phyloP scores from a whole-genome alignment of 2,888 invertebrate genomes.

The Branchellion lobata region DNA sequence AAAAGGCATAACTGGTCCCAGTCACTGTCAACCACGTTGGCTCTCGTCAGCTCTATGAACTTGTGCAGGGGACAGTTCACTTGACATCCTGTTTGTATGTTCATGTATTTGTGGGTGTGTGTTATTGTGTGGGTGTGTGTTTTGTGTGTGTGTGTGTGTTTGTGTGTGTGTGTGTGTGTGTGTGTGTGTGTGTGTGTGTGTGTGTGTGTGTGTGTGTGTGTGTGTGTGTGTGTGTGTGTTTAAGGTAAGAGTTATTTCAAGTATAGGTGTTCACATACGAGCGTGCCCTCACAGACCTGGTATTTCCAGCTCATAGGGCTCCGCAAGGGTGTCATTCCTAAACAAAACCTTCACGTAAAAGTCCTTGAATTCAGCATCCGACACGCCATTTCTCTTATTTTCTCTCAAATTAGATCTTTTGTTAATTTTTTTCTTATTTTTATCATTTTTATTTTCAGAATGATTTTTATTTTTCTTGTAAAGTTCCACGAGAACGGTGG shows the following conservation, averaged over 20 bases:
- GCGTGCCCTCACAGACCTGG: not conserved
- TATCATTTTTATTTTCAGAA: not conserved
- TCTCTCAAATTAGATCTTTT: not conserved
- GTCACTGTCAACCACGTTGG: not conserved
- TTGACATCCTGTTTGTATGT: slow-evolving; percentile 15
- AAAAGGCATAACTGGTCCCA: not conserved
- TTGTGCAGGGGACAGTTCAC: not conserved
- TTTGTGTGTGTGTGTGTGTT: not conserved
- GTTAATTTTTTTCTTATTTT: not conserved
- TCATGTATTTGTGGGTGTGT: not conserved
- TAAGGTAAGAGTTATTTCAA: not conserved
- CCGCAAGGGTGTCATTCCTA: not conserved
- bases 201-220: slow-evolving; percentile 37
- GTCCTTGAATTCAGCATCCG: not conserved
- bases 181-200: slow-evolving; percentile 32
- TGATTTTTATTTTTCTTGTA: not conserved
- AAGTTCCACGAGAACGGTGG: not conserved
- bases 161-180: slow-evolving; percentile 27
- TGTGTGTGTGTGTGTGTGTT: slow-evolving; percentile 21
- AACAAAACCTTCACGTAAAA: slow-evolving; percentile 7
- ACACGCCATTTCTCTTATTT: not conserved
- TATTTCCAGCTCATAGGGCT: not conserved
- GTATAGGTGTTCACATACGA: no score
- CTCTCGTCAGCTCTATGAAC: not conserved
- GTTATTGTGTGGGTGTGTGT: not conserved